Evolutionary conservation across 2,888 invertebrate species (phyloP).

Genomic region (Torymus texanus): DNA sequence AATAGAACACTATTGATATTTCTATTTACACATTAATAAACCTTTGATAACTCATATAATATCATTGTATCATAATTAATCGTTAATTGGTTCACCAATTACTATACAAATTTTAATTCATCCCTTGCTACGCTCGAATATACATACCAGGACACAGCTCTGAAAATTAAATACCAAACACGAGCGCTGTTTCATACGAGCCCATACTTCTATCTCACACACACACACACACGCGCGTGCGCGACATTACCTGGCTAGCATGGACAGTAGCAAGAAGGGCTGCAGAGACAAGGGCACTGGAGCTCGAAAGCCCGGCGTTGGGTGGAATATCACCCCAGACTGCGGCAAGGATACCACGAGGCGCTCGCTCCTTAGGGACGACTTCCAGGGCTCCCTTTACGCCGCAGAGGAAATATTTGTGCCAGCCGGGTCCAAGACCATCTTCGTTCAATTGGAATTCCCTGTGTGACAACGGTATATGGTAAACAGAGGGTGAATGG

Average conservation of each 20-base stretch:
- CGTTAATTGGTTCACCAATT: no score
- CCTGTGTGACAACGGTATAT: constrained; percentile 31
- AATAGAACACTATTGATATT: no score
- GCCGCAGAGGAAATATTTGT: constrained; percentile 96
- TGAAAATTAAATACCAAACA: no score
- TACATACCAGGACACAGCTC: no score
- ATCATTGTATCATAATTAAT: no score
- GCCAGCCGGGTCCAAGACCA: constrained; percentile 85
- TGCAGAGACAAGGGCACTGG: constrained; percentile 97
- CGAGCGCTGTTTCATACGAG: no score
- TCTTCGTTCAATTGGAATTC: constrained; percentile 56
- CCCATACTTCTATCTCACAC: no score
- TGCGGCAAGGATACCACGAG: constrained; percentile 83
- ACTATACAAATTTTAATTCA: no score
- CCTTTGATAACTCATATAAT: no score
- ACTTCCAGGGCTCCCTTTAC: constrained; percentile 88
- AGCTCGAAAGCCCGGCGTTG: constrained; percentile 96
- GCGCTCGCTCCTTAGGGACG: constrained; percentile 70
- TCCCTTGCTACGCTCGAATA: no score
- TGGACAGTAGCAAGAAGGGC: constrained; percentile 88
- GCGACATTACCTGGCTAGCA: constrained; percentile 77
- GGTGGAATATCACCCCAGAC: constrained; percentile 93
- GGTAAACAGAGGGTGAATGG: not conserved
- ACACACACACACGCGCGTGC: no score
- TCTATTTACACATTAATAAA: no score